These are phyloP conservation scores for Eospalax fontanierii DNA, from an alignment of 2,797 vertebrate species.

Conservation along the genomic window DNA sequence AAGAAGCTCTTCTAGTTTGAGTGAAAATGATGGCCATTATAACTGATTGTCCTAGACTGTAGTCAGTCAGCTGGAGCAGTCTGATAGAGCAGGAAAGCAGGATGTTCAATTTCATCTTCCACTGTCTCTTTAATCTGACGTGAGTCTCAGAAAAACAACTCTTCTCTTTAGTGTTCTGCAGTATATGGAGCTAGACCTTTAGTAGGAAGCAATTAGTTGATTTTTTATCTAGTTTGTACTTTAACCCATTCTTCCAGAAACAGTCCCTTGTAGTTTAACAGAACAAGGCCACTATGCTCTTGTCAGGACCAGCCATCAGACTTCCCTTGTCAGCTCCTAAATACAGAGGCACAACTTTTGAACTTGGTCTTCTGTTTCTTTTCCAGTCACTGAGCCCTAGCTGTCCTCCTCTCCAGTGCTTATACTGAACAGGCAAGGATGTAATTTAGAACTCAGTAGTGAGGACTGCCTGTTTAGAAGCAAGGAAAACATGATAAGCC, in stretches of 20 bases:
- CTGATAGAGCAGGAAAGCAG: background rate
- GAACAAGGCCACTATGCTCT: background rate
- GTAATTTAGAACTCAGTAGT: conserved; percentile 45
- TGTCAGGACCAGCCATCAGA: background rate
- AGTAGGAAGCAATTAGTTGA: background rate
- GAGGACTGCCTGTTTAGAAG: conserved; percentile 53
- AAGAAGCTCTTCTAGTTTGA: conserved; percentile 46
- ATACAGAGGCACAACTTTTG: conserved; percentile 59
- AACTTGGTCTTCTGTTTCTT: conserved; percentile 56
- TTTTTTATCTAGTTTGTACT: conserved; percentile 39
- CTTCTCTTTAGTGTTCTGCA: conserved; percentile 36
- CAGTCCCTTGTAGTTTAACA: conserved; percentile 30
- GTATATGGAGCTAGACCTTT: conserved; percentile 10
- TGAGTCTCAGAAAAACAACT: conserved; percentile 52
- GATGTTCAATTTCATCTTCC: conserved; percentile 17
- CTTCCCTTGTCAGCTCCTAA: background rate
- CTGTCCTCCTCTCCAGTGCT: conserved; percentile 22
- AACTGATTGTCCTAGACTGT: background rate
- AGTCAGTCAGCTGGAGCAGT: background rate
- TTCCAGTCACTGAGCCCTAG: conserved; percentile 43
- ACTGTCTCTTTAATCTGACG: background rate
- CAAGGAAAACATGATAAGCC: background rate
- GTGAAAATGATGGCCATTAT: background rate
- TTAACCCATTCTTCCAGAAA: conserved; percentile 23
- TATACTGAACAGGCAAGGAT: conserved; percentile 55